Evolutionary conservation across 2,113 vertebrate genomes (phyloP).

Genomic region (Actenoides hombroni): DNA sequence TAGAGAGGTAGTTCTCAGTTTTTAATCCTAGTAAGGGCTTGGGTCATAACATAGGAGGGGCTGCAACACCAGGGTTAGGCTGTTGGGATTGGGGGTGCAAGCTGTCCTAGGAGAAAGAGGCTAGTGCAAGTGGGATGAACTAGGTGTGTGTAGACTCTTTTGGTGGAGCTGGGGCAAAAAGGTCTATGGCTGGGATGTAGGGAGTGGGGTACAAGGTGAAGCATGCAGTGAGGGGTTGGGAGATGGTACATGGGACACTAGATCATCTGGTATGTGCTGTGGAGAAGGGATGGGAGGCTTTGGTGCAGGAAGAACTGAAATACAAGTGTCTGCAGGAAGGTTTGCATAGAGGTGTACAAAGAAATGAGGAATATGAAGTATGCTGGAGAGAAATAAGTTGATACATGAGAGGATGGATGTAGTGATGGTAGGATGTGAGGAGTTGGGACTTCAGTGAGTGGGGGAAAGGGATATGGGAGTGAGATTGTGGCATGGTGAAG

Average conservation of each 20-base stretch:
- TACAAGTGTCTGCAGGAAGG: not conserved
- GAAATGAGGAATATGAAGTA: not conserved
- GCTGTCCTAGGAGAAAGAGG: not conserved
- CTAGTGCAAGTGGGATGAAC: not conserved
- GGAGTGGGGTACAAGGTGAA: not conserved
- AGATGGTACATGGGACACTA: not conserved
- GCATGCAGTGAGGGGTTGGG: not conserved
- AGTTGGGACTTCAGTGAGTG: not conserved
- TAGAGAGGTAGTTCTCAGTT: not conserved
- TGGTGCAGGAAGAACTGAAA: not conserved
- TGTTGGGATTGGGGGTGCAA: not conserved
- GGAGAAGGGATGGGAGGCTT: not conserved
- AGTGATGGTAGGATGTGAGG: not conserved
- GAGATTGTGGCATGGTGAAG: not conserved
- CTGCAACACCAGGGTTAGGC: not conserved
- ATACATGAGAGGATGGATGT: not conserved
- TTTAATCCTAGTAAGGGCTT: not conserved
- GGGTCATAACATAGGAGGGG: not conserved
- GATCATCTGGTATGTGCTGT: not conserved
- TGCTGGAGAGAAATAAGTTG: not conserved
- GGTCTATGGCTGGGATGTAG: accelerated
- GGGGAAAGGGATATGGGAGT: not conserved
- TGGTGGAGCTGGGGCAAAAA: not conserved
- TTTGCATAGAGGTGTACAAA: not conserved
- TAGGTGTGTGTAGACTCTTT: not conserved